phyloP scores from a whole-genome alignment of 2,113 vertebrate species.

The Dasyprocta punctata region DNA sequence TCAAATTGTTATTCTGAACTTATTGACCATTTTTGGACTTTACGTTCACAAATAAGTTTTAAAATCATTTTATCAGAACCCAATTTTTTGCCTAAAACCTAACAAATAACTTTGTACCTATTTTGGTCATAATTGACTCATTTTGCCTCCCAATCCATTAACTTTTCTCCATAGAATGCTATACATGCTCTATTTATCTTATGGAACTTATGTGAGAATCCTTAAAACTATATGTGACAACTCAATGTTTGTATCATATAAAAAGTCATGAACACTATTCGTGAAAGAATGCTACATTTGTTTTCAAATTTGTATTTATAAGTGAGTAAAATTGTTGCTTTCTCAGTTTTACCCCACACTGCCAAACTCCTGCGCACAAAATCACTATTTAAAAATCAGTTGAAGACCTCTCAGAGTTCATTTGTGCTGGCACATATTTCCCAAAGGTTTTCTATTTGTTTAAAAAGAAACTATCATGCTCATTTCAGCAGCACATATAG shows the following conservation, averaged over 20 bases:
- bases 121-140: not conserved
- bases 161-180: not conserved
- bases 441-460: not conserved
- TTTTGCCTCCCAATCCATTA: not conserved
- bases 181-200: not conserved
- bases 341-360: not conserved
- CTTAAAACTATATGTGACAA: not conserved
- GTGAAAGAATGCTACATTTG: not conserved
- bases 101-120: not conserved
- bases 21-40: not conserved
- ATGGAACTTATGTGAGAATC: not conserved
- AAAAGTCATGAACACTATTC: not conserved
- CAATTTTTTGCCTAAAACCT: not conserved
- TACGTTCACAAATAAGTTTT: not conserved
- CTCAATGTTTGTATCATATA: not conserved
- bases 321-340: not conserved
- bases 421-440: not conserved
- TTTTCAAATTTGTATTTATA: not conserved
- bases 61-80: not conserved
- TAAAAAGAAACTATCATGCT: not conserved
- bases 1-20: not conserved
- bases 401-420: not conserved
- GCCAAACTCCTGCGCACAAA: not conserved
- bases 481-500: too few relatives aligned
- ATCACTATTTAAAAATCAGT: not conserved